Conservation (phyloP, 2,888 invertebrate genomes). For the Athrips mouffetella region DNA sequence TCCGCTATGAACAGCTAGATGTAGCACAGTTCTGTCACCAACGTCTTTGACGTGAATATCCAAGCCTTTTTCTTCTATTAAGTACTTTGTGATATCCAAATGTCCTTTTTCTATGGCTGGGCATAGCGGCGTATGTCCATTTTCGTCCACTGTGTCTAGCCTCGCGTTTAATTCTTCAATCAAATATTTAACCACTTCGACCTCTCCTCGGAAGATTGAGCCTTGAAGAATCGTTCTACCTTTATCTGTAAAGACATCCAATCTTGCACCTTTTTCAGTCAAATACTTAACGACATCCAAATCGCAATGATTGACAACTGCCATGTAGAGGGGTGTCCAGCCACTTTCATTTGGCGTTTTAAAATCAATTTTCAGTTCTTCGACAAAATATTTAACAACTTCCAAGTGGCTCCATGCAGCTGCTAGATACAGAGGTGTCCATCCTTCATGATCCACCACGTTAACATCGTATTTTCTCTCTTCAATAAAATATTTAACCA, state of each 20-base stretch:
- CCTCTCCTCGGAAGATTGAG: background rate
- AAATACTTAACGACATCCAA: background rate
- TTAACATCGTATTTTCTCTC: conserved; percentile 1
- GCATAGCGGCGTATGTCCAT: background rate
- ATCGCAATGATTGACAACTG: background rate
- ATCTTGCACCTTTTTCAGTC: background rate
- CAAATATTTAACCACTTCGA: conserved; percentile 8
- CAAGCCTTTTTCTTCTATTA: conserved; percentile 10
- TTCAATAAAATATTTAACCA: conserved; percentile 7
- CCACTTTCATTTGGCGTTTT: background rate
- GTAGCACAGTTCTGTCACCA: conserved; percentile 4
- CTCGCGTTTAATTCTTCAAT: conserved; percentile 7
- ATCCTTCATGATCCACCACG: background rate
- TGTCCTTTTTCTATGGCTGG: conserved; percentile 6
- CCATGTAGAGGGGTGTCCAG: background rate
- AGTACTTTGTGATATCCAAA: conserved; percentile 12
- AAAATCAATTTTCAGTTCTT: background rate
- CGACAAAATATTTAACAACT: conserved; percentile 7
- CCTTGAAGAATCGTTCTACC: background rate
- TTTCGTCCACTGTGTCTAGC: background rate
- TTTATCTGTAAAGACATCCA: background rate
- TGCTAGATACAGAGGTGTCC: conserved; percentile 8
- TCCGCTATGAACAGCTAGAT: conserved; percentile 15
- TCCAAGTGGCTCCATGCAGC: background rate
- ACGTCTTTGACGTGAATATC: background rate